Percentiles rank a stretch among this genome's conserved stretches.
These are phyloP conservation scores for Noctua janthina DNA, from an alignment of 2,888 invertebrate genomes.

Conservation along the genomic window DNA sequence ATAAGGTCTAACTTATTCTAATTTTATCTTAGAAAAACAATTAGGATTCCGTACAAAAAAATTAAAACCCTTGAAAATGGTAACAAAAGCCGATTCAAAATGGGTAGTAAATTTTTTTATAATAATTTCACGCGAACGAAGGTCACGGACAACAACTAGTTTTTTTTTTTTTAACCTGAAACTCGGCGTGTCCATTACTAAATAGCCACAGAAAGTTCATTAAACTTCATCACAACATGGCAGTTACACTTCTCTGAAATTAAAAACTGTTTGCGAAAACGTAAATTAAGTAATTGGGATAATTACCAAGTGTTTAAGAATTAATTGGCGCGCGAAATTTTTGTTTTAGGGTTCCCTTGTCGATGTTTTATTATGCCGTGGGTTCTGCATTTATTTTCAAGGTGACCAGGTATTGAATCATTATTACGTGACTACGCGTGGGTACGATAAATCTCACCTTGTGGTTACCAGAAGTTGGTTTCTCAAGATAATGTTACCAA, in stretches of 20 bases:
- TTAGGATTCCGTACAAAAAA: too few species aligned
- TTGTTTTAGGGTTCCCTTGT: neutral
- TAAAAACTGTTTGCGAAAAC: conserved; percentile 27
- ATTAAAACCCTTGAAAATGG: too few species aligned
- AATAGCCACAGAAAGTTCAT: conserved; percentile 39
- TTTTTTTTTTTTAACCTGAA: neutral
- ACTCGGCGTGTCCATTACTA: conserved; percentile 23
- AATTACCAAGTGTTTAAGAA: conserved; percentile 24
- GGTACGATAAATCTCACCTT: too few species aligned
- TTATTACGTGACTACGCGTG: too few species aligned
- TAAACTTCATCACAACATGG: conserved; percentile 30
- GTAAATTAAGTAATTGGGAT: conserved; percentile 33
- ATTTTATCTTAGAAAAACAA: too few species aligned
- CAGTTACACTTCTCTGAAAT: conserved; percentile 19
- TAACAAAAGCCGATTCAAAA: too few species aligned
- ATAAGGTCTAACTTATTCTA: too few species aligned
- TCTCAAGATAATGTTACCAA: too few species aligned
- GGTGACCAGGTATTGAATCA: neutral
- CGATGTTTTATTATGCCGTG: conserved; percentile 1
- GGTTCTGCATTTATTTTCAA: neutral
- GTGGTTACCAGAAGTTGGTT: too few species aligned
- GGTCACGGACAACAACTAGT: too few species aligned
- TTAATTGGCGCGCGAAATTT: neutral
- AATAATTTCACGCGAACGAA: too few species aligned
- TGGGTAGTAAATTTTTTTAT: too few species aligned